Conservation (phyloP, 2,113 vertebrate genomes). For the Mungos mungo region DNA sequence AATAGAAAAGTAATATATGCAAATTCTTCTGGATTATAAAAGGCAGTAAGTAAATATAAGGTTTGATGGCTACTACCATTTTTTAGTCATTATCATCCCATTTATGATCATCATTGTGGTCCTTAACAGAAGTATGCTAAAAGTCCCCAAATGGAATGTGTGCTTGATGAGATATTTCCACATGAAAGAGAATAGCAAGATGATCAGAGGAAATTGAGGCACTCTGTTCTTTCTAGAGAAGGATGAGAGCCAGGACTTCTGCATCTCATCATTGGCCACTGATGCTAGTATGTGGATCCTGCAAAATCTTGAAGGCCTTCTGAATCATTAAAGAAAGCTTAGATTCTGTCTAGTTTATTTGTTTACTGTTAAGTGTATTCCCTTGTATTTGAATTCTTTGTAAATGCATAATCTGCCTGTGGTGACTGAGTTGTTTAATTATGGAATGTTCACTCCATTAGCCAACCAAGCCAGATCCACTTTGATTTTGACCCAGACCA, state of each 20-base stretch:
- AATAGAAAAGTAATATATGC: background rate
- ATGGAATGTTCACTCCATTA: background rate
- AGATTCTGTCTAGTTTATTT: background rate
- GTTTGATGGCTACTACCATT: background rate
- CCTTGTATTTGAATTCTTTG: slow-evolving; percentile 37
- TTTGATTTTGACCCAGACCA: background rate
- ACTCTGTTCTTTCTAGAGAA: slow-evolving; percentile 8
- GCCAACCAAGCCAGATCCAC: background rate
- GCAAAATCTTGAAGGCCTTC: background rate
- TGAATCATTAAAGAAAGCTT: background rate
- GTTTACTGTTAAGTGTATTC: background rate
- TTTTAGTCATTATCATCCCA: background rate
- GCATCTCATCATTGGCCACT: background rate
- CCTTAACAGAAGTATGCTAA: background rate
- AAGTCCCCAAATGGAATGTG: background rate
- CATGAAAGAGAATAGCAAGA: background rate
- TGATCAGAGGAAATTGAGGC: background rate
- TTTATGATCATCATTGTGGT: background rate
- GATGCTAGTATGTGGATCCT: background rate
- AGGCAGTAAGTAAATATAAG: background rate
- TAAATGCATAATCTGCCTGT: background rate
- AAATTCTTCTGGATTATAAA: slow-evolving; percentile 26
- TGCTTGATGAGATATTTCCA: background rate
- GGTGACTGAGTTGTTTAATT: background rate
- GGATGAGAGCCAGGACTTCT: slow-evolving; percentile 14